Base-by-base conservation (phyloP, 2,888 invertebrate species). In the Drosophila helvetica region DNA sequence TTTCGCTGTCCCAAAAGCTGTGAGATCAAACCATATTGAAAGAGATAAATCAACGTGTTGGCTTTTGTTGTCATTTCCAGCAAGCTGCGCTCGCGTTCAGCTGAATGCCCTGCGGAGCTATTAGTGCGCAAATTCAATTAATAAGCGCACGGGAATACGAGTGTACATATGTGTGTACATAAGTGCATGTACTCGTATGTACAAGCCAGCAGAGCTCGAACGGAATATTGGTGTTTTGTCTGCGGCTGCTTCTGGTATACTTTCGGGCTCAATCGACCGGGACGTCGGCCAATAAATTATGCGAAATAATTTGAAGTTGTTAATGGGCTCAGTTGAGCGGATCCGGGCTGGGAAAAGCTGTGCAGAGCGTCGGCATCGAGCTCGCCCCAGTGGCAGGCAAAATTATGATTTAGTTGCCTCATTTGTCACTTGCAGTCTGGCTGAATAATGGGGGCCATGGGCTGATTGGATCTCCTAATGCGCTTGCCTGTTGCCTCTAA, bases 101-200 rank as follows among this genome's bases (percentile, higher is more conserved):
- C 45, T 42, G 38, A 48, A n/a, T 38, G 59, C 70, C 61, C 62
- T 38, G 48, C 55, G 64, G 61, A 64, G 68, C 74, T 85, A 82
- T 82, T 79, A 82, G 78, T 58, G 78, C 76, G 67, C 70, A 65
- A 84, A 82, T 85, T 79, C 76, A 85, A 82, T 82, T 82, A 85
- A 78, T 78, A 72, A 74, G 78, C 68, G 6, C 15, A 15, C 15
- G 6, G 6, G 15, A 38, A n/a, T 38, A 27, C 27, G 27, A 8
- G 27, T 27, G 2, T 8, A 30, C 10, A 7, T 33, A 33, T 1
- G 12, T 33, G 5, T 12, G 6, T 7, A 2, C 15, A 6, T 2
- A 15, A 2, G 6, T 38, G 2, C 33, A 15, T 38, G 7, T 2
- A 38, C 15, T 0, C 0, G 15, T 15, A 6, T 2, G 15, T 2